phyloP scores from a whole-genome alignment of 2,888 invertebrate genomes.

The Cerceris ruficornis region DNA sequence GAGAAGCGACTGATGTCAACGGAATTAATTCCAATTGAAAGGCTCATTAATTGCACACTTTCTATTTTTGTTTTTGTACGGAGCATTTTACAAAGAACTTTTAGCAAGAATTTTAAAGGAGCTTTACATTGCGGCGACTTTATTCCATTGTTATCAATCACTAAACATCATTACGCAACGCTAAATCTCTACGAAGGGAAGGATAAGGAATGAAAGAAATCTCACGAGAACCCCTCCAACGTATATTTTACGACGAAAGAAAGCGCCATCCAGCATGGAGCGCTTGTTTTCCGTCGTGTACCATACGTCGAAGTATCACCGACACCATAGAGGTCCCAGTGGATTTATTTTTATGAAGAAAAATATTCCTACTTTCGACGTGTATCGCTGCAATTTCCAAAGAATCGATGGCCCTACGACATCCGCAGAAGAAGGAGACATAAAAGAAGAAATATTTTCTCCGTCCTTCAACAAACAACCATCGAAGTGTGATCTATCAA shows the following conservation, averaged over 20 bases:
- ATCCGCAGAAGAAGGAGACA: constrained; percentile 4
- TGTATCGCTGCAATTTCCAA: constrained; percentile 26
- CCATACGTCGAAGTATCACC: constrained; percentile 17
- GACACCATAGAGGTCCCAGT: background rate
- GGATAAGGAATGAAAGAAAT: constrained; percentile 25
- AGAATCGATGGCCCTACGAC: constrained; percentile 29
- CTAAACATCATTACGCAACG: background rate
- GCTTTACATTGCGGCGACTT: no score
- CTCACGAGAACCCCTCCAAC: constrained; percentile 28
- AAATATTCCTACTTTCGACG: constrained; percentile 16
- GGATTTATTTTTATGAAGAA: constrained; percentile 12
- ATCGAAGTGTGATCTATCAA: no score
- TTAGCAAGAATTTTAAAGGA: no score
- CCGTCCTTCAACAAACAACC: no score
- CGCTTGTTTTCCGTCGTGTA: constrained; percentile 11
- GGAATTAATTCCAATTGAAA: no score
- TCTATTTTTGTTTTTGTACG: no score
- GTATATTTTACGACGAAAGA: constrained; percentile 32
- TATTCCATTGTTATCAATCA: background rate
- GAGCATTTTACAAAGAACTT: no score
- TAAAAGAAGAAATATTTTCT: background rate
- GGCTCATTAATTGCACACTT: no score
- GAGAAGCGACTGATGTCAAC: no score
- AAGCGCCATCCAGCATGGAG: constrained; percentile 9
- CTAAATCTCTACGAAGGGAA: background rate